These are phyloP conservation scores for Microdon myrmicae DNA, from an alignment of 2,888 invertebrate species.

Conservation along the genomic window DNA sequence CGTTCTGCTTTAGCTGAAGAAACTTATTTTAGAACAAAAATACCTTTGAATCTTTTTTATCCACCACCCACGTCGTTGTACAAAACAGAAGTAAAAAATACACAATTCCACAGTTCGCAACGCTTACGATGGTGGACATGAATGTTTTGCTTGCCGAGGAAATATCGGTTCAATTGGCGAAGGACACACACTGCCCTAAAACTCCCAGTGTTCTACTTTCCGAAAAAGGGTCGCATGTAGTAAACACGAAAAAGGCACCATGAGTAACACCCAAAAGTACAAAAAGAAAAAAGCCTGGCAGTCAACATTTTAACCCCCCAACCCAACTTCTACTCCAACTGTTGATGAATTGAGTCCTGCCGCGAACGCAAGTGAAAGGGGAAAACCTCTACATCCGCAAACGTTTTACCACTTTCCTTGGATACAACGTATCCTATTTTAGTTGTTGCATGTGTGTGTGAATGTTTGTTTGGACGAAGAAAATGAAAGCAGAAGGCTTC, in stretches of 20 bases:
- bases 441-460: no score
- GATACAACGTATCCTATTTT: no score
- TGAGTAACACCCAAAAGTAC: background rate
- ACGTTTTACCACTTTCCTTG: no score
- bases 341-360: conserved; percentile 31
- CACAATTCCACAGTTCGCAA: background rate
- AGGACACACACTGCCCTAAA: conserved; percentile 23
- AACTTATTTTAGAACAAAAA: no score
- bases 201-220: conserved; percentile 1
- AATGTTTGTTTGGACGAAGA: no score
- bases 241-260: background rate
- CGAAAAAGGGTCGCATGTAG: background rate
- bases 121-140: background rate
- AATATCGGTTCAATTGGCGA: conserved; percentile 25
- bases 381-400: conserved; percentile 8
- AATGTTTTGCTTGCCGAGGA: background rate
- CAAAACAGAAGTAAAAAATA: conserved; percentile 1
- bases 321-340: conserved; percentile 26
- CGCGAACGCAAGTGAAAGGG: background rate
- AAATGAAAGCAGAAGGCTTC: no score
- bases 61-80: conserved; percentile 3
- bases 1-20: no score
- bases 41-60: no score
- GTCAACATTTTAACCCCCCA: conserved; percentile 12
- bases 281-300: background rate